A percentile compares a stretch with the other conserved stretches of the same genome.
phyloP scores from a whole-genome alignment of 2,113 vertebrate genomes.

The Lipophrys pholis region DNA sequence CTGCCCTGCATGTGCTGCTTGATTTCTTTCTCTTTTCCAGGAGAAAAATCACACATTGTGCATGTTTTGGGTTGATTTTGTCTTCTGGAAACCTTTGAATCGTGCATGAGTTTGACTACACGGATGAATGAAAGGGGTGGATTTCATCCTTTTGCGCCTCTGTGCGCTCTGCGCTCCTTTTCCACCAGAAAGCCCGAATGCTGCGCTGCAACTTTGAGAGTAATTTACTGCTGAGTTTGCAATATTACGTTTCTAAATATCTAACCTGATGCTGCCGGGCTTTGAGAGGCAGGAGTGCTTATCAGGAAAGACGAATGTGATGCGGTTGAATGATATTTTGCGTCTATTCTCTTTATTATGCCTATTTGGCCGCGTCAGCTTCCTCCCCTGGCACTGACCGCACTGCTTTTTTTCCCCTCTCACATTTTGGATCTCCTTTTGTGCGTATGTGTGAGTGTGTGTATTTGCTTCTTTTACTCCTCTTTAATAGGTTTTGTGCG shows the following conservation, averaged over 20 bases:
- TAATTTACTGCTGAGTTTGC: conserved; percentile 72
- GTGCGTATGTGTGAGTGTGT: background rate
- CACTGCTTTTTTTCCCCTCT: conserved; percentile 87
- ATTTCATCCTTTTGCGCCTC: conserved; percentile 25
- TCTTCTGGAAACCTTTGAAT: conserved; percentile 24
- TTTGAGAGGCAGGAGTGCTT: conserved; percentile 19
- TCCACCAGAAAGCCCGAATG: conserved; percentile 56
- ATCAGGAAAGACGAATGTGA: conserved; percentile 44
- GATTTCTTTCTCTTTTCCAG: background rate
- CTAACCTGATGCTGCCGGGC: conserved; percentile 38
- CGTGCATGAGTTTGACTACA: conserved; percentile 47
- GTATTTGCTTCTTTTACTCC: conserved; percentile 46
- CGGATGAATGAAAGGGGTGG: conserved; percentile 45
- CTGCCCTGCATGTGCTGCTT: conserved; percentile 34
- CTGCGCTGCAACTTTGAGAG: conserved; percentile 68
- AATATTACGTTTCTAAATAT: conserved; percentile 63
- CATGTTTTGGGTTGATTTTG: conserved; percentile 39
- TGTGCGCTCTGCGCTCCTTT: conserved; percentile 58
- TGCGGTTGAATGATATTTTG: conserved; percentile 69
- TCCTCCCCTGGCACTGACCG: conserved; percentile 83
- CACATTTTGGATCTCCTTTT: conserved; percentile 71
- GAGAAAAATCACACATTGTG: background rate
- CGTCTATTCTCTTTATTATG: conserved; percentile 83
- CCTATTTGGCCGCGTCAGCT: conserved; percentile 81
- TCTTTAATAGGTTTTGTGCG: conserved; percentile 47